Percentiles rank a stretch among this genome's conserved stretches.
Evolutionary conservation across 2,113 vertebrate species (phyloP).

Genomic region (Cisticola juncidis): DNA sequence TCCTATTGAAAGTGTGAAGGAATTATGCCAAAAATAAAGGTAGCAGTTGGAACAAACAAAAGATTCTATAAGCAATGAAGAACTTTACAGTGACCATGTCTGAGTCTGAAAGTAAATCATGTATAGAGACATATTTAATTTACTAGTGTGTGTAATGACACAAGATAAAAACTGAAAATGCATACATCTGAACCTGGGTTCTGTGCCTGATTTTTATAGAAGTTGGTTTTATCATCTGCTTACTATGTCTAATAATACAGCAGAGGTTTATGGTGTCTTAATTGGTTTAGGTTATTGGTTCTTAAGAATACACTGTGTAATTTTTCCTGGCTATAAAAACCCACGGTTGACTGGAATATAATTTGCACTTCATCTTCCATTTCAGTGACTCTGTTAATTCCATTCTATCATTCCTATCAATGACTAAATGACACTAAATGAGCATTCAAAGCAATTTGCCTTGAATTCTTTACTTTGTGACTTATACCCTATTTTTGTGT

Average conservation of each 20-base stretch:
- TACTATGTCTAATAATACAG: not conserved
- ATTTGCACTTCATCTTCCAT: slow-evolving; percentile 38
- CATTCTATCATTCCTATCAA: not conserved
- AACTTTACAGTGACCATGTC: not conserved
- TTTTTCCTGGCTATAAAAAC: not conserved
- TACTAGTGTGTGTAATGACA: not conserved
- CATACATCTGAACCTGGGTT: not conserved
- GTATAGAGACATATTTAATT: not conserved
- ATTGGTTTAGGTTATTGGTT: slow-evolving; percentile 14
- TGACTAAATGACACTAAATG: not conserved
- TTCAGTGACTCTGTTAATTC: not conserved
- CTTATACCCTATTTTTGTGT: not conserved
- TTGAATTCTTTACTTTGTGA: slow-evolving; percentile 5
- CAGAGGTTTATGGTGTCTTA: not conserved
- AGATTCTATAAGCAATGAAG: not conserved
- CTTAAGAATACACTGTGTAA: not conserved
- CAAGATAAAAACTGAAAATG: not conserved
- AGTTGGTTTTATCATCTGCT: not conserved
- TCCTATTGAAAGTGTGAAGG: not conserved
- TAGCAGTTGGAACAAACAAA: not conserved
- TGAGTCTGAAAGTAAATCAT: not conserved
- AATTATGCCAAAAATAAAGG: not conserved
- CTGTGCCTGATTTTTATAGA: not conserved
- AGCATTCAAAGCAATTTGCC: not conserved
- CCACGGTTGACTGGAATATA: not conserved